A percentile compares a stretch with the other conserved stretches of the same genome.
Evolutionary conservation across 2,113 vertebrate species (phyloP).

Genomic region (Stictonetta naevosa): DNA sequence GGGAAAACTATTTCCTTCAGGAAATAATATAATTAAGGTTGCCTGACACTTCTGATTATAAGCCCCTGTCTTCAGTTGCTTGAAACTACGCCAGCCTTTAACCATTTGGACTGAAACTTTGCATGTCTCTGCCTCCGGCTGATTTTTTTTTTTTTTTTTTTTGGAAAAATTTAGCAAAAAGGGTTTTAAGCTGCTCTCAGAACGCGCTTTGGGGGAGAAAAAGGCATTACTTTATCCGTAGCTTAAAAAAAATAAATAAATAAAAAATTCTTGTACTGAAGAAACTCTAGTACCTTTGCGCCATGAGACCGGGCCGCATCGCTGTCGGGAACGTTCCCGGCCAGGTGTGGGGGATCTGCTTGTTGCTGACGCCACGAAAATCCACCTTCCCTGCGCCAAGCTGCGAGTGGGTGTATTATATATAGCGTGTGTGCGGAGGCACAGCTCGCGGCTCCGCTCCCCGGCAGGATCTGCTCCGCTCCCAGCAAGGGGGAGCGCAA

Average conservation of each 20-base stretch:
- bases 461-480: not conserved
- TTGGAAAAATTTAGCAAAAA: slow-evolving; percentile 57
- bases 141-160: not conserved
- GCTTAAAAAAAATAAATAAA: not conserved
- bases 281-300: not conserved
- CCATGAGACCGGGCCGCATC: not conserved
- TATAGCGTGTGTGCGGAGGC: not conserved
- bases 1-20: slow-evolving; percentile 71
- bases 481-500: not conserved
- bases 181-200: slow-evolving; percentile 34
- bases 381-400: not conserved
- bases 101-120: slow-evolving; percentile 65
- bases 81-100: slow-evolving; percentile 61
- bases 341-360: not conserved
- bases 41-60: slow-evolving; percentile 71
- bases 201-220: not conserved
- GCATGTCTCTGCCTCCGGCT: slow-evolving; percentile 63
- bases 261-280: not conserved
- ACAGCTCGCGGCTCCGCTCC: not conserved
- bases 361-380: not conserved
- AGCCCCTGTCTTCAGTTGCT: slow-evolving; percentile 66
- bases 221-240: slow-evolving; percentile 6
- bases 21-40: slow-evolving; percentile 71
- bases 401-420: not conserved
- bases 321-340: not conserved